Conservation (phyloP, 2,113 vertebrate genomes). For the Thermophis baileyi region DNA sequence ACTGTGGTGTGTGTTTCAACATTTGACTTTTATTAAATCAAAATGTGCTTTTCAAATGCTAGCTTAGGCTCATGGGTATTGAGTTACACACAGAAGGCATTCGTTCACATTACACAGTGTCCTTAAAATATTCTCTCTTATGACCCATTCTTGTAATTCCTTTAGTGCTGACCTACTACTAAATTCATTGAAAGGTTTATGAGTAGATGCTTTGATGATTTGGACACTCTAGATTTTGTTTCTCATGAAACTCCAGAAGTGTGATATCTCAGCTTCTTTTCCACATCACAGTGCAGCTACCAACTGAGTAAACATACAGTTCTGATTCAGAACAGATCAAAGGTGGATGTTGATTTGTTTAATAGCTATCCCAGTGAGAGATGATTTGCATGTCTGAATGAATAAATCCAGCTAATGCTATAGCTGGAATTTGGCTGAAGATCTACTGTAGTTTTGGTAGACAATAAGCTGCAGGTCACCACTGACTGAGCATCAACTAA, state of each 20-base stretch:
- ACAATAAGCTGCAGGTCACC: not conserved
- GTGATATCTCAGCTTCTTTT: conserved; percentile 33
- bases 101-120: conserved; percentile 5
- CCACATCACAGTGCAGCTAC: not conserved
- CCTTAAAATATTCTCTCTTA: conserved; percentile 20
- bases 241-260: conserved; percentile 20
- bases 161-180: not conserved
- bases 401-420: not conserved
- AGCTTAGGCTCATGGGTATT: conserved; percentile 26
- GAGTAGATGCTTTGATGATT: conserved; percentile 2
- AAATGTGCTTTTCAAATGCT: conserved; percentile 45
- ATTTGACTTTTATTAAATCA: conserved; percentile 52
- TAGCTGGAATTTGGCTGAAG: not conserved
- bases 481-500: not conserved
- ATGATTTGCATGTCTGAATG: not conserved
- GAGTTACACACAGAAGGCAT: conserved; percentile 19
- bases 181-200: conserved; percentile 28
- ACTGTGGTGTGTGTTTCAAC: conserved; percentile 13
- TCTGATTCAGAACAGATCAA: not conserved
- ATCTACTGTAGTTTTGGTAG: not conserved
- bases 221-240: conserved; percentile 10
- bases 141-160: conserved; percentile 1
- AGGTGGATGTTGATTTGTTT: not conserved
- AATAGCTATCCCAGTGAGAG: not conserved
- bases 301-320: not conserved